Percentiles rank a stretch among this genome's conserved stretches.
phyloP scores from a whole-genome alignment of 2,888 invertebrate genomes.

The Hydrotaea cyrtoneurina region DNA sequence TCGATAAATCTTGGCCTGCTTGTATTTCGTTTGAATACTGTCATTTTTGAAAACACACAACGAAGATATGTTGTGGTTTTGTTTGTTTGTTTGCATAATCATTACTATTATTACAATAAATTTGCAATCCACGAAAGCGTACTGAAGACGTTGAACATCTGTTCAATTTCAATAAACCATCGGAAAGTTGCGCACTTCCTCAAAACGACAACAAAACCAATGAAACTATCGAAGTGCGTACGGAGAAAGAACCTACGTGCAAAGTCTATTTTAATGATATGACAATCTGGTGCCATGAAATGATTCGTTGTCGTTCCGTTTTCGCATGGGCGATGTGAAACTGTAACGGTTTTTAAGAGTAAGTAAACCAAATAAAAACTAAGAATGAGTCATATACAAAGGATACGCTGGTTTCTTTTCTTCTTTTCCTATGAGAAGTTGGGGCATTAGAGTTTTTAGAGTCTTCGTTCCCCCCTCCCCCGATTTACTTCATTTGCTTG shows the following conservation, averaged over 20 bases:
- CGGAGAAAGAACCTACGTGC: constrained; percentile 56
- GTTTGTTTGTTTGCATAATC: constrained; percentile 67
- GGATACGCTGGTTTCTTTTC: not conserved
- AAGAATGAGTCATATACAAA: not conserved
- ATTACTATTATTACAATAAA: constrained; percentile 49
- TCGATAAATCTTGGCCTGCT: constrained; percentile 26
- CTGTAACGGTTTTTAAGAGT: not conserved
- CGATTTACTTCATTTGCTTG: constrained; percentile 52
- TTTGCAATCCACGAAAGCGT: constrained; percentile 43
- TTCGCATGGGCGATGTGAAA: constrained; percentile 21
- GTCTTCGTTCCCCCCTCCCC: not conserved
- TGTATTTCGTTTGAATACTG: constrained; percentile 46
- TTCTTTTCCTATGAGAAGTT: not conserved
- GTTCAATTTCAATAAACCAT: constrained; percentile 52
- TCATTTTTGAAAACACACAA: constrained; percentile 52
- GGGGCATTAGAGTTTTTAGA: not conserved
- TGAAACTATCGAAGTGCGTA: constrained; percentile 54
- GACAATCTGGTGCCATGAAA: not conserved
- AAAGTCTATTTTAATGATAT: constrained; percentile 49
- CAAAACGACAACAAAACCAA: constrained; percentile 24
- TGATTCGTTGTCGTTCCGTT: not conserved
- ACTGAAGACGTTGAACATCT: constrained; percentile 59
- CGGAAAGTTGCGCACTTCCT: constrained; percentile 57
- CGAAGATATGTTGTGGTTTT: too few relatives aligned
- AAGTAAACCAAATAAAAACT: not conserved